These are phyloP conservation scores for Apaloderma vittatum DNA, from an alignment of 2,113 vertebrate genomes.

Conservation along the genomic window DNA sequence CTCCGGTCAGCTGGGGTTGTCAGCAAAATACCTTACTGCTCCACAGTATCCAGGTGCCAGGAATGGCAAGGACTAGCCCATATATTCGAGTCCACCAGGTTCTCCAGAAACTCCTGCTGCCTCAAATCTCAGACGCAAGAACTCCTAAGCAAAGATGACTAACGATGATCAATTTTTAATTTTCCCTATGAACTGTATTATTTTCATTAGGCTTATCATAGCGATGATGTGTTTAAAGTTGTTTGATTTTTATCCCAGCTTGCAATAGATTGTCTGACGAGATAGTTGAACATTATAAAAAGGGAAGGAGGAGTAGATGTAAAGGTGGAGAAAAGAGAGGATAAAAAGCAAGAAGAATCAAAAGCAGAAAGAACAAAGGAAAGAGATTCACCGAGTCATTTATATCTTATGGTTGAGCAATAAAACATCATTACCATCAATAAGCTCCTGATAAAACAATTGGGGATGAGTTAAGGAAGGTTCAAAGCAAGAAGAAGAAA, in stretches of 20 bases:
- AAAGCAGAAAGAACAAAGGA: conserved; percentile 27
- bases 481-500: neutral
- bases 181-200: neutral
- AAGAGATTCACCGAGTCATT: neutral
- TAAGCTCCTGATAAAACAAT: neutral
- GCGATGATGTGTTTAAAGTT: neutral
- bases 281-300: neutral
- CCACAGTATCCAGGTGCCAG: neutral
- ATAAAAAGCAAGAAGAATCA: neutral
- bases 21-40: neutral
- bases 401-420: neutral
- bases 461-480: neutral
- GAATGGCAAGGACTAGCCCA: neutral
- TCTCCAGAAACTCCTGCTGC: neutral
- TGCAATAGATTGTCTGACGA: neutral
- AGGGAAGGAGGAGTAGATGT: neutral
- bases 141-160: neutral
- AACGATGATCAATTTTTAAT: neutral
- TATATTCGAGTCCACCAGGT: neutral
- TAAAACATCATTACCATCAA: neutral
- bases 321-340: neutral
- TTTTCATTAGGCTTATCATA: neutral
- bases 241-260: neutral
- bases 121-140: neutral
- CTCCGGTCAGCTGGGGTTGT: accelerated